These are phyloP conservation scores for Apantesis nais DNA, from an alignment of 2,888 invertebrate species.

Conservation along the genomic window DNA sequence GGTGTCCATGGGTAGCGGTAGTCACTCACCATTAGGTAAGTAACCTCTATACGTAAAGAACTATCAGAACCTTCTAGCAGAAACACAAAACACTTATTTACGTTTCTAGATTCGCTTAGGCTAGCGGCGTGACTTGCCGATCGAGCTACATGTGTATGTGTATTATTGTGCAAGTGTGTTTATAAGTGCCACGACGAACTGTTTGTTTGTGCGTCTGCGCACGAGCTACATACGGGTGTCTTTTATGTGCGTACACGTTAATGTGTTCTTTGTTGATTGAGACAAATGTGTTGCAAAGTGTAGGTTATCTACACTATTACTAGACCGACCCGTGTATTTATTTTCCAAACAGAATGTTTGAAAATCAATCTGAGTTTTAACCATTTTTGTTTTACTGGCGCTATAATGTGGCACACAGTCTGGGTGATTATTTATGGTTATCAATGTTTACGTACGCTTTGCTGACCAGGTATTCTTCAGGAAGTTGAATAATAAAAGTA, in stretches of 20 bases:
- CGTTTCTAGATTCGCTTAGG: neutral
- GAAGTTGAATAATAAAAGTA: too few relatives aligned
- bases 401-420: neutral
- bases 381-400: neutral
- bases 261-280: slow-evolving; percentile 31
- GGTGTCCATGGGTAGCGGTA: too few relatives aligned
- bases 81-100: neutral
- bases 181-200: slow-evolving; percentile 38
- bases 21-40: too few relatives aligned
- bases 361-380: neutral
- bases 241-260: slow-evolving; percentile 27
- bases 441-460: too few relatives aligned
- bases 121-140: neutral
- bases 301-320: neutral
- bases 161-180: slow-evolving; percentile 46
- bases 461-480: too few relatives aligned
- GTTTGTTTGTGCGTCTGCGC: slow-evolving; percentile 43
- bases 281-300: neutral
- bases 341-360: neutral
- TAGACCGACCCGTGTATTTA: neutral
- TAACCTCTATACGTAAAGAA: neutral
- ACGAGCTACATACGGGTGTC: slow-evolving; percentile 37
- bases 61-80: neutral
- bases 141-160: slow-evolving; percentile 13
- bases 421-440: too few relatives aligned